Evolutionary conservation across 2,797 vertebrate species (phyloP).

Genomic region (Oreochromis mossambicus): DNA sequence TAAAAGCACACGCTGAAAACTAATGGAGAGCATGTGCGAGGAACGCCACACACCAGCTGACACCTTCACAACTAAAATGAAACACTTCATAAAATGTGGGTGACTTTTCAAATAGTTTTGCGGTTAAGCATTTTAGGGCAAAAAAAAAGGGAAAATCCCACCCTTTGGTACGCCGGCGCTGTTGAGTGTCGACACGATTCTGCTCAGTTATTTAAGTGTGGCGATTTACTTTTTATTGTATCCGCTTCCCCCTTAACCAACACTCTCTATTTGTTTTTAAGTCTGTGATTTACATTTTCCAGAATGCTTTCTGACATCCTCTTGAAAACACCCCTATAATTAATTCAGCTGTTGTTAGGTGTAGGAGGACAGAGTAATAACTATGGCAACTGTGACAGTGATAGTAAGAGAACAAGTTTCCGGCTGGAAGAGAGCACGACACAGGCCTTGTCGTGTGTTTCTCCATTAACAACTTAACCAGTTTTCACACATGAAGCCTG

Average conservation of each 20-base stretch:
- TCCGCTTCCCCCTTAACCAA: neutral
- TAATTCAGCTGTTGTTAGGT: constrained; percentile 60
- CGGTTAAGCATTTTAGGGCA: neutral
- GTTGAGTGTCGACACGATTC: neutral
- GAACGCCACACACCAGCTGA: constrained; percentile 31
- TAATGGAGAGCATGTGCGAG: constrained; percentile 51
- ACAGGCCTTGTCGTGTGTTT: neutral
- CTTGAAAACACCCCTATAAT: constrained; percentile 51
- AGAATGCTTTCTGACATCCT: constrained; percentile 43
- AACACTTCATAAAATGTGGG: constrained; percentile 65
- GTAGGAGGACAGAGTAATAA: constrained; percentile 68
- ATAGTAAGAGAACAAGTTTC: constrained; percentile 36
- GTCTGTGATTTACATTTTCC: constrained; percentile 57
- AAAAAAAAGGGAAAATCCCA: neutral
- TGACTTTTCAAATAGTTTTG: constrained; percentile 25
- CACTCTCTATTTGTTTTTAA: constrained; percentile 45
- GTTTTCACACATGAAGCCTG: neutral
- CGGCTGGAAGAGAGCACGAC: neutral
- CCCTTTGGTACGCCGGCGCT: neutral
- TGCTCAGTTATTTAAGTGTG: neutral
- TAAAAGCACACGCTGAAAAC: neutral
- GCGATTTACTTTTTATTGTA: neutral
- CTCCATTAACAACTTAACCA: neutral
- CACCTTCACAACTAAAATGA: constrained; percentile 58
- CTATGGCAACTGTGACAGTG: constrained; percentile 53